Evolutionary conservation across 2,113 vertebrate genomes (phyloP).

Genomic region (Cyprinodon brontotheroides): DNA sequence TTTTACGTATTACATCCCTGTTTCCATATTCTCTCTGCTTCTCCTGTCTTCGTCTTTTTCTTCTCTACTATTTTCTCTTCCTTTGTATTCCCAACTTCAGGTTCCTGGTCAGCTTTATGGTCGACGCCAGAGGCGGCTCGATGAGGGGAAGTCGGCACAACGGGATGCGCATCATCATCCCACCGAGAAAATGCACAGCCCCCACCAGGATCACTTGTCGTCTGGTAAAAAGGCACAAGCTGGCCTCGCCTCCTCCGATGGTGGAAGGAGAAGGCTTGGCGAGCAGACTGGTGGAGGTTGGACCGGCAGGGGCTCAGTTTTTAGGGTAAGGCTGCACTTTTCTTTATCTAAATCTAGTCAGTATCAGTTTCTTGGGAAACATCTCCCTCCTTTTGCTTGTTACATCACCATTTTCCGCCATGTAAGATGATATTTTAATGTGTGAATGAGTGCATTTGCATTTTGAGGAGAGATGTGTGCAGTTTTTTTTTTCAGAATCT

Average conservation of each 20-base stretch:
- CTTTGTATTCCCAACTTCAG: conserved; percentile 67
- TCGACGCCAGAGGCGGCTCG: conserved; percentile 96
- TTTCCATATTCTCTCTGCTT: background rate
- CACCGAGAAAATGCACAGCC: conserved; percentile 95
- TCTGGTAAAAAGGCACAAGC: conserved; percentile 94
- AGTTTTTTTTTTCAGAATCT: background rate
- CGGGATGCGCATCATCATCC: conserved; percentile 97
- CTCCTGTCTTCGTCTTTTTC: background rate
- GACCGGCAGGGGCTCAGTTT: conserved; percentile 96
- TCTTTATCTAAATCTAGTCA: background rate
- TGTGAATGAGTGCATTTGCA: conserved; percentile 22
- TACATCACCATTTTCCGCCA: conserved; percentile 64
- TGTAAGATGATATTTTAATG: conserved; percentile 44
- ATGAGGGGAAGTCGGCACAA: conserved; percentile 98
- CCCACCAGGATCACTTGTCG: conserved; percentile 98
- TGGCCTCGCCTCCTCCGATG: conserved; percentile 96
- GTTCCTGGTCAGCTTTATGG: conserved; percentile 99
- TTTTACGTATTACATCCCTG: conserved; percentile 8
- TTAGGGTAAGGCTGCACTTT: conserved; percentile 86
- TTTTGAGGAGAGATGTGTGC: background rate
- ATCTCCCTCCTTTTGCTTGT: conserved; percentile 38
- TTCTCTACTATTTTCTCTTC: background rate
- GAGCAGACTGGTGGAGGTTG: conserved; percentile 96
- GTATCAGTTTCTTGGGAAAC: no score
- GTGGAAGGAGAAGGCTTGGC: conserved; percentile 98